Conservation (phyloP, 2,113 vertebrate genomes). For the Martes martes region DNA sequence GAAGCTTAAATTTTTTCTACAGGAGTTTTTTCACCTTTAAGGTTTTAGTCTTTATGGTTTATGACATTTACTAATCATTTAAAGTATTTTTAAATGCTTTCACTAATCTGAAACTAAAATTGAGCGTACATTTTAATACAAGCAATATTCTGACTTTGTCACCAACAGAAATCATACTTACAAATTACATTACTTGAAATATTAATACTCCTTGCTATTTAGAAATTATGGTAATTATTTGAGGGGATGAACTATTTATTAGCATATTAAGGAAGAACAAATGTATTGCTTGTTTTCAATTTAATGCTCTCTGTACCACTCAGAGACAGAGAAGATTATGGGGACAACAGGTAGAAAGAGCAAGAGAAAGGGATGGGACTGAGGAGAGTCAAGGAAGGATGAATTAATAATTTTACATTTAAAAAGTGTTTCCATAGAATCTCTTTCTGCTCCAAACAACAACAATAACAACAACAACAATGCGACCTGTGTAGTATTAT, state of each 20-base stretch:
- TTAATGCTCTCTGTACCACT: not conserved
- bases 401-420: not conserved
- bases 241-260: not conserved
- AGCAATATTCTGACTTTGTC: not conserved
- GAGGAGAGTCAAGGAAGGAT: not conserved
- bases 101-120: not conserved
- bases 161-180: not conserved
- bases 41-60: not conserved
- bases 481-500: not conserved
- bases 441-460: not conserved
- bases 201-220: not conserved
- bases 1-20: not conserved
- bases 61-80: not conserved
- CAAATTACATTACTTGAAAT: not conserved
- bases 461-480: not conserved
- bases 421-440: not conserved
- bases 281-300: not conserved
- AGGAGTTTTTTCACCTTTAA: not conserved
- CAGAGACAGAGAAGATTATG: not conserved
- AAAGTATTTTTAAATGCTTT: not conserved
- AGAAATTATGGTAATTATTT: not conserved
- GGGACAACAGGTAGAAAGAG: not conserved
- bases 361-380: not conserved
- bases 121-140: not conserved
- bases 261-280: not conserved